Evolutionary conservation across 2,113 vertebrate genomes (phyloP).

Genomic region (Syrrhaptes paradoxus): DNA sequence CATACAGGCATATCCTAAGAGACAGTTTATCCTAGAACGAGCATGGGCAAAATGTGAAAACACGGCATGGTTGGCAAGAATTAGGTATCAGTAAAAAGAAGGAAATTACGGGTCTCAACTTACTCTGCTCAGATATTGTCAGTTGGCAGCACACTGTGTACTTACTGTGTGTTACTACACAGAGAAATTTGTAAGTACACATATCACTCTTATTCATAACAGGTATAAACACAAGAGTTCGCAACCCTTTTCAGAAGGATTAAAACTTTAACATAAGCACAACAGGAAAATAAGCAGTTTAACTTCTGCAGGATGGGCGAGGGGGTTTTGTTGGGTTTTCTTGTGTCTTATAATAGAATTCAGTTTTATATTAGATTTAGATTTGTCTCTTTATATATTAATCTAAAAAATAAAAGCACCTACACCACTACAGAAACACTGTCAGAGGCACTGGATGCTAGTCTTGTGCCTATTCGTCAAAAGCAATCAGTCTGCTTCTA

Average conservation of each 20-base stretch:
- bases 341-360: not conserved
- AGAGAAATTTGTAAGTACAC: not conserved
- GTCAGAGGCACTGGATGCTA: not conserved
- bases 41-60: not conserved
- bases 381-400: not conserved
- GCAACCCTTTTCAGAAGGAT: not conserved
- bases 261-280: not conserved
- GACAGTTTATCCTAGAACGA: not conserved
- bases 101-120: not conserved
- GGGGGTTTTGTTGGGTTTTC: fast-evolving
- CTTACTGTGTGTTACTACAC: not conserved
- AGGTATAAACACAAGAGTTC: not conserved
- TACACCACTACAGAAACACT: not conserved
- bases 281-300: not conserved
- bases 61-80: not conserved
- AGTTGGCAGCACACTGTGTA: not conserved
- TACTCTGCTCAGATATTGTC: not conserved
- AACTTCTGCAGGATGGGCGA: fast-evolving
- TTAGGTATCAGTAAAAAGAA: not conserved
- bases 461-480: not conserved
- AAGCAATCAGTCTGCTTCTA: not conserved
- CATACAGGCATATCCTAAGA: not conserved
- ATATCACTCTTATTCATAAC: not conserved
- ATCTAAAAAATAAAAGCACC: not conserved
- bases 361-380: not conserved